A percentile compares a stretch with the other conserved stretches of the same genome.
phyloP scores from a whole-genome alignment of 2,113 vertebrate species.

The Toxotes jaculatrix region DNA sequence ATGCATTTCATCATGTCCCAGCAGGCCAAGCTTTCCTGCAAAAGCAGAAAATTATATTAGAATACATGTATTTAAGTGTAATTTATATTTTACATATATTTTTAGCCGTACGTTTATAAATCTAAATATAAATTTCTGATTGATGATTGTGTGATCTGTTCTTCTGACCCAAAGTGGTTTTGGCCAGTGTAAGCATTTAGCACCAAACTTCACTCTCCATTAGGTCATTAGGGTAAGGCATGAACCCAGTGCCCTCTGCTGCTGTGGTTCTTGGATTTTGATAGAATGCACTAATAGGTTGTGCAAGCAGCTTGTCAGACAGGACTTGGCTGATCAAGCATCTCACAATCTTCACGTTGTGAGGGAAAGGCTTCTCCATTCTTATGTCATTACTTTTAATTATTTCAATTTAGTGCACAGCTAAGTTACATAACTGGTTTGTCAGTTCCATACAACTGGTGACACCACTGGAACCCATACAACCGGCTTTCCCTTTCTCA shows the following conservation, averaged over 20 bases:
- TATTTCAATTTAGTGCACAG: no score
- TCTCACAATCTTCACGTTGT: not conserved
- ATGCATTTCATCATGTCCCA: not conserved
- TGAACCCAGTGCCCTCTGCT: not conserved
- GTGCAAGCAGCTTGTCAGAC: not conserved
- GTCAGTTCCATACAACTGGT: no score
- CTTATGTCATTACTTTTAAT: no score
- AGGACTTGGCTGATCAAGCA: not conserved
- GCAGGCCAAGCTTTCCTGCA: not conserved
- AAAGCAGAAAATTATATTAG: not conserved
- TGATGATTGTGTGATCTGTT: not conserved
- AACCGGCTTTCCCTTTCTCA: no score
- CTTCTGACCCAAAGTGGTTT: no score
- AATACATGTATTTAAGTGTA: not conserved
- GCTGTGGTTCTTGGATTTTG: no score
- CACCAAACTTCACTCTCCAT: not conserved
- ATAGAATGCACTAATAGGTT: no score
- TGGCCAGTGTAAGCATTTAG: not conserved
- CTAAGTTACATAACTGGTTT: not conserved
- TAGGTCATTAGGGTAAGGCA: not conserved
- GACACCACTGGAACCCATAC: no score
- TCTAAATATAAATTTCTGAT: no score
- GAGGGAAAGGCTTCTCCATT: not conserved
- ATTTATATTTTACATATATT: not conserved
- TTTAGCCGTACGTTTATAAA: no score